phyloP scores from a whole-genome alignment of 2,113 vertebrate genomes.

The Sceloporus tristichus region DNA sequence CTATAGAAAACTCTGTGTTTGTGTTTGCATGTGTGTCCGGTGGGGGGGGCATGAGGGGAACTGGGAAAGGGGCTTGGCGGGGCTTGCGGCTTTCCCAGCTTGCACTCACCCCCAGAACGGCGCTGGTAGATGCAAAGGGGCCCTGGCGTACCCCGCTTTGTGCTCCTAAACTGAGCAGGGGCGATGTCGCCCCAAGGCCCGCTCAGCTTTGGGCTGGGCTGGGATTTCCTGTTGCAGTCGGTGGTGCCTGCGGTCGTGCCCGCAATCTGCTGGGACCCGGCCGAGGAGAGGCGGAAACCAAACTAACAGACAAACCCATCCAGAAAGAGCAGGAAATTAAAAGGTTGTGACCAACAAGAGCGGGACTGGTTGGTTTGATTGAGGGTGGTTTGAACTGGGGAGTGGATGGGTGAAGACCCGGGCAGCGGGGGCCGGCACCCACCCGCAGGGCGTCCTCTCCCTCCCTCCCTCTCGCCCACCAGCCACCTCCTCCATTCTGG shows the following conservation, averaged over 20 bases:
- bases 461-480: slow-evolving; percentile 80
- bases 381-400: slow-evolving; percentile 87
- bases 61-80: background rate
- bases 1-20: slow-evolving; percentile 82
- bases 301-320: slow-evolving; percentile 85
- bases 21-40: slow-evolving; percentile 48
- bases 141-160: slow-evolving; percentile 51
- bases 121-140: slow-evolving; percentile 73
- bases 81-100: slow-evolving; percentile 68
- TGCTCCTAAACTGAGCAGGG: slow-evolving; percentile 23
- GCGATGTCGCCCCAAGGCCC: slow-evolving; percentile 15
- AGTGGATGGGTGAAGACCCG: slow-evolving; percentile 85
- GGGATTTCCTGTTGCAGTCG: slow-evolving; percentile 27
- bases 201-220: slow-evolving; percentile 29
- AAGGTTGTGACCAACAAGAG: slow-evolving; percentile 80
- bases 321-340: slow-evolving; percentile 93
- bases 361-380: slow-evolving; percentile 76
- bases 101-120: slow-evolving; percentile 78
- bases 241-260: background rate
- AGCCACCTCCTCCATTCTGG: slow-evolving; percentile 80
- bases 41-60: background rate
- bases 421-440: slow-evolving; percentile 72
- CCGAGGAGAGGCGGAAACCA: slow-evolving; percentile 81
- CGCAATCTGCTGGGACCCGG: slow-evolving; percentile 66
- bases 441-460: slow-evolving; percentile 55